Conservation (phyloP, 2,797 vertebrate genomes). For the Chaunax sp. region DNA sequence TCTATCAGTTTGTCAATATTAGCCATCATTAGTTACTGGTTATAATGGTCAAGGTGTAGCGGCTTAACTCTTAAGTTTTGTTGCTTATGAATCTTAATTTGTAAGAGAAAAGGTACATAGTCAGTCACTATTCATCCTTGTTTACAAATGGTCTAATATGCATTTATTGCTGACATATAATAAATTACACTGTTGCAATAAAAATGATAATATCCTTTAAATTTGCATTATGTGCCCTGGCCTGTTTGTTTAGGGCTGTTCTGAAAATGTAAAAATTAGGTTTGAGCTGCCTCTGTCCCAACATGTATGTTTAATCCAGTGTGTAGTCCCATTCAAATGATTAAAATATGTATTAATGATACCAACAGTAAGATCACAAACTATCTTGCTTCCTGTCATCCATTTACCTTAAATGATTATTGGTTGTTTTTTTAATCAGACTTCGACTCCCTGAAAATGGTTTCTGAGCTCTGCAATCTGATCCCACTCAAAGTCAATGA, state of each 20-base stretch:
- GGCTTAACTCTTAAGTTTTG: too few species aligned
- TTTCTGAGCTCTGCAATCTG: constrained; percentile 19
- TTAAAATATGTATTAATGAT: background rate
- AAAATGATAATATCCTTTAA: background rate
- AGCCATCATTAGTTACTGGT: background rate
- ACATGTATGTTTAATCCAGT: background rate
- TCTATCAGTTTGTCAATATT: background rate
- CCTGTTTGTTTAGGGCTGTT: background rate
- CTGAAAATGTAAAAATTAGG: background rate
- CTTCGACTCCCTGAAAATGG: too few species aligned
- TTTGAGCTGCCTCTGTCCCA: too few species aligned
- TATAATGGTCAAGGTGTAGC: too few species aligned
- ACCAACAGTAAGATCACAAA: too few species aligned
- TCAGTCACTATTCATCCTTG: background rate
- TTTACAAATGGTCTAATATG: background rate
- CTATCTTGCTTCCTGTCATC: too few species aligned
- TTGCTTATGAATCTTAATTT: too few species aligned
- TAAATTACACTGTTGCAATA: background rate
- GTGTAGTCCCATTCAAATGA: background rate
- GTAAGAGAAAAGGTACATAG: background rate
- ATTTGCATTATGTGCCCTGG: too few species aligned
- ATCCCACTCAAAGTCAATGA: constrained; percentile 16
- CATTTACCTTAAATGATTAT: too few species aligned
- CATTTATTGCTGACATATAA: background rate
- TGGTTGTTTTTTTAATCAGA: too few species aligned